These are phyloP conservation scores for Protaetia brevitarsis DNA, from an alignment of 1,140 invertebrate species.

Conservation along the genomic window DNA sequence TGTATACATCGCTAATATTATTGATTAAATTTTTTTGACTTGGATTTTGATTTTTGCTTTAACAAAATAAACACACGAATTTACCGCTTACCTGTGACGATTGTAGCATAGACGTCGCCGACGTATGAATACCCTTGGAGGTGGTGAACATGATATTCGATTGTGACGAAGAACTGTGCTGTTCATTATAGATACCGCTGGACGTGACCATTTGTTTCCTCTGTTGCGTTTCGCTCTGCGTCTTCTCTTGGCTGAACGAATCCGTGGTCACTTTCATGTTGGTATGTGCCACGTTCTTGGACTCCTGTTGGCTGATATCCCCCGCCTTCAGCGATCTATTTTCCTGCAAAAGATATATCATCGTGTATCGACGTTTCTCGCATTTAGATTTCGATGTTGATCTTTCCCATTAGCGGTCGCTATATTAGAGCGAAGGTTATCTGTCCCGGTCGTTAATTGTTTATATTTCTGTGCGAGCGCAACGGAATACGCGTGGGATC, in stretches of 20 bases:
- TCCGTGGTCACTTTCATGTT: slow-evolving; percentile 82
- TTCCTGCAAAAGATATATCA: slow-evolving; percentile 62
- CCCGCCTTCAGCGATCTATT: slow-evolving; percentile 75
- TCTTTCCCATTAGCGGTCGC: no score
- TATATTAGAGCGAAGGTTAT: no score
- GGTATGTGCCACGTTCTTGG: slow-evolving; percentile 67
- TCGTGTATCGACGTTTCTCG: no score
- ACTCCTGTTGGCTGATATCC: slow-evolving; percentile 79
- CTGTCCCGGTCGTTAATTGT: no score
- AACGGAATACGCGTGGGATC: no score
- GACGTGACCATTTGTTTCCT: slow-evolving; percentile 78
- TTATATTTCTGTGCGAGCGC: no score
- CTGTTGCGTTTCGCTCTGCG: slow-evolving; percentile 78
- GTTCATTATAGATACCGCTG: slow-evolving; percentile 73
- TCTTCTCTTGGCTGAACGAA: slow-evolving; percentile 80
- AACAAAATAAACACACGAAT: background rate
- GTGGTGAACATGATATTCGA: slow-evolving; percentile 69
- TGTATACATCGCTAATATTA: no score
- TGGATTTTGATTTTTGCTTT: no score
- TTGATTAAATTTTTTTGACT: no score
- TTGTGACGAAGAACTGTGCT: slow-evolving; percentile 68
- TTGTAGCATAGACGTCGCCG: slow-evolving; percentile 34
- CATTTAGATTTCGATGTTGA: no score
- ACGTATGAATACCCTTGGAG: slow-evolving; percentile 60
- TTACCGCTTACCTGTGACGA: slow-evolving; percentile 8